These are phyloP conservation scores for zebrafish (Danio rerio) DNA, from an alignment of 2,113 vertebrate genomes.

Conservation along the genomic window DNA sequence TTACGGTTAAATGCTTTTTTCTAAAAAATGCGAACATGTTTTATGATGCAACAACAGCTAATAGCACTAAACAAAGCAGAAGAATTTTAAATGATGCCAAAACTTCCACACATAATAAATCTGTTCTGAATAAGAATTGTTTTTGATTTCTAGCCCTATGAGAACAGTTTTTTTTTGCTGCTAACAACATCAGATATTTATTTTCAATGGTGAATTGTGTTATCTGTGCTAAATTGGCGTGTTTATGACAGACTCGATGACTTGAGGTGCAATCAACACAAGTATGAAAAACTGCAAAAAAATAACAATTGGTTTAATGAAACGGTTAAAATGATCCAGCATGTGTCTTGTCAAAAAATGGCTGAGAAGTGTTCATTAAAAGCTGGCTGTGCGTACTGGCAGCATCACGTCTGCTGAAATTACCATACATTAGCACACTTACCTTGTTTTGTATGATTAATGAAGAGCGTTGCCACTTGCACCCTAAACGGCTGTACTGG, in stretches of 20 bases:
- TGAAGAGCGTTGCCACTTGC: conserved; percentile 22
- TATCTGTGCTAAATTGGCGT: background rate
- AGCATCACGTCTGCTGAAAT: conserved; percentile 29
- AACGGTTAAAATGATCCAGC: background rate
- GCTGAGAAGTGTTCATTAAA: conserved; percentile 27
- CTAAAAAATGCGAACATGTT: no score
- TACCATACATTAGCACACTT: conserved; percentile 9
- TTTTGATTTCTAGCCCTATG: no score
- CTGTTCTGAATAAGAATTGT: no score
- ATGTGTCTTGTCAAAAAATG: background rate
- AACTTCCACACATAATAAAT: no score
- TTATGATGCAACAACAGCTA: no score
- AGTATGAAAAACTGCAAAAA: background rate
- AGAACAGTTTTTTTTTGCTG: background rate
- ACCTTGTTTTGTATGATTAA: conserved; percentile 45
- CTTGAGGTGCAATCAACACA: background rate
- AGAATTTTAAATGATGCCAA: no score
- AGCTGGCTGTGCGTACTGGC: conserved; percentile 5
- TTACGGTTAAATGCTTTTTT: no score
- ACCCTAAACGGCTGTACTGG: conserved; percentile 30
- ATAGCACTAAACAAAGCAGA: no score
- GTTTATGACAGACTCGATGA: background rate
- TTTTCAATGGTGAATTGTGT: background rate
- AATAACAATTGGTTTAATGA: conserved; percentile 18
- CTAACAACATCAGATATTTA: background rate